Evolutionary conservation across 2,888 invertebrate genomes (phyloP).

Genomic region (Suillia variegata): DNA sequence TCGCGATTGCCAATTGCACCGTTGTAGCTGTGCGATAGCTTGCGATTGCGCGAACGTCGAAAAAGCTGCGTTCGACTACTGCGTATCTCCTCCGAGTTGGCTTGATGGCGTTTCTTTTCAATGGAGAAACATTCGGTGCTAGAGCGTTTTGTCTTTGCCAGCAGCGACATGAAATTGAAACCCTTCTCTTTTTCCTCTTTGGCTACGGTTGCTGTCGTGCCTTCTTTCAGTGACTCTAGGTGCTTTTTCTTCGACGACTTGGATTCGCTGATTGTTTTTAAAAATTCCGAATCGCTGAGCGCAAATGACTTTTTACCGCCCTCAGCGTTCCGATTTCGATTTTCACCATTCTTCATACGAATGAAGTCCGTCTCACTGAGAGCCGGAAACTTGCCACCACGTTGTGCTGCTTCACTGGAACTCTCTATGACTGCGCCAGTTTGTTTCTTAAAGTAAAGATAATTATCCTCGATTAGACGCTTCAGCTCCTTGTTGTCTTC

Average conservation of each 20-base stretch:
- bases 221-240: constrained; percentile 32
- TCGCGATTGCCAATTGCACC: constrained; percentile 45
- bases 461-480: constrained; percentile 60
- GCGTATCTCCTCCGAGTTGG: constrained; percentile 51
- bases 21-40: constrained; percentile 59
- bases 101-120: constrained; percentile 53
- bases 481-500: constrained; percentile 61
- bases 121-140: constrained; percentile 57
- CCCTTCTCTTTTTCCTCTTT: constrained; percentile 49
- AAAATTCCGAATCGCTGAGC: constrained; percentile 59
- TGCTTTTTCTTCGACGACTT: constrained; percentile 39
- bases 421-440: constrained; percentile 26
- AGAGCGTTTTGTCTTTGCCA: constrained; percentile 58
- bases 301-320: constrained; percentile 52
- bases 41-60: constrained; percentile 55
- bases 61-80: constrained; percentile 45
- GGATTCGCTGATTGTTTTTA: constrained; percentile 44
- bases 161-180: constrained; percentile 53
- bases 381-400: constrained; percentile 48
- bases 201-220: constrained; percentile 4
- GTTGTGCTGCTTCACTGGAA: not conserved
- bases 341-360: constrained; percentile 49
- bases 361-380: constrained; percentile 60
- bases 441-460: constrained; percentile 58
- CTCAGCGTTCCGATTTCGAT: constrained; percentile 24